Base-by-base conservation (phyloP, 2,888 invertebrate genomes). In the Platycnemis pennipes region DNA sequence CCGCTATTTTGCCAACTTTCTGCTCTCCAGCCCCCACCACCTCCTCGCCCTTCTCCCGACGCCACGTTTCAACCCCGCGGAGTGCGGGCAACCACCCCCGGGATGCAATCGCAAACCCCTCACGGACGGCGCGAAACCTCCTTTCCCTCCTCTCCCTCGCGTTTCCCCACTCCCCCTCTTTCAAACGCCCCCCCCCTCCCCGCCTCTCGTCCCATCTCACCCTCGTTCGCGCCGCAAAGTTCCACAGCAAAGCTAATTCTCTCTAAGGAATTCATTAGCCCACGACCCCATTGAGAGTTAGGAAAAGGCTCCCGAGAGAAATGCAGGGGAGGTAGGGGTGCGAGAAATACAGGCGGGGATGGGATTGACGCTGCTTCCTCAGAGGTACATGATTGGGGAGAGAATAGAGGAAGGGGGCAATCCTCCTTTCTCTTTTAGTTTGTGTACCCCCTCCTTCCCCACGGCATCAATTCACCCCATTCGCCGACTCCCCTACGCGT, bases 251-350 rank as follows among this genome's bases (percentile, higher is more conserved):
- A 49, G 53, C 88, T 88, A 53, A 88, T 88, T 88, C 53, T 53
- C 88, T 88, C 88, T 37, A 31, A 53, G 88, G 88, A 88, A 53
- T 88, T 88, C 88, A 88, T 53, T 88, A 49, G 53, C 49, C 31
- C 53, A 31, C 49, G 31, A 31, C 49, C 53, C 49, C 88, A 53
- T 88, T 88, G 88, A 88, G 86, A 86, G 44, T 44, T 86, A 19
- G 42, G 37, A 49, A 37, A 26, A 63, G 63, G 26, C 49, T 49
- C 49, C 49, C 19, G 63, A 26, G 63, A 26, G 63, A 26, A 63
- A 26, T 26, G 22, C 63, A 22, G 63, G 63, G 26, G 22, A 63
- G 49, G 49, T 7, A 11, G 7, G 49, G 49, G 16, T 49, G 49
- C 5, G 7, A 26, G 63, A 26, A 22, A 22, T 63, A 13, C 22